These are phyloP conservation scores for Gastrophysa polygoni DNA, from an alignment of 2,888 invertebrate genomes.

Conservation along the genomic window DNA sequence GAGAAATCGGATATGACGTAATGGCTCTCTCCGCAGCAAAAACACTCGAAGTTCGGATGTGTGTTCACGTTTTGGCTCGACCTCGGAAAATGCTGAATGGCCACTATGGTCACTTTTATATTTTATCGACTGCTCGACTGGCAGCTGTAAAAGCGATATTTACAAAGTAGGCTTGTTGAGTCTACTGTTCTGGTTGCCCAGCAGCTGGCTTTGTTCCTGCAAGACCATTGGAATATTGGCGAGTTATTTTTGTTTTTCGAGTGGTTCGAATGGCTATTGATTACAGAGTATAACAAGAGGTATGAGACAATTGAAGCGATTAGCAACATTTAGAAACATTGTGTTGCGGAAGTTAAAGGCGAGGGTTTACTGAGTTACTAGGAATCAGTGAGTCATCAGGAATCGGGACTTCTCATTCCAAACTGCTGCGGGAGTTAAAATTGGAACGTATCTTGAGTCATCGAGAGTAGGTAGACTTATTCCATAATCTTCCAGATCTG, in stretches of 20 bases:
- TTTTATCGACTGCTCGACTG: not conserved
- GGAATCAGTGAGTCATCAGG: too few species aligned
- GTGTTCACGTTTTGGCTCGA: not conserved
- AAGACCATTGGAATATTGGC: not conserved
- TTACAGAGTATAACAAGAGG: not conserved
- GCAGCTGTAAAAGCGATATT: slow-evolving; percentile 21
- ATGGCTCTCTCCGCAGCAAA: too few species aligned
- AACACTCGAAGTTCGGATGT: too few species aligned
- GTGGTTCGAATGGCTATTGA: not conserved
- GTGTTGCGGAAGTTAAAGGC: too few species aligned
- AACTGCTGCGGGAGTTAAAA: too few species aligned
- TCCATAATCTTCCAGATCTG: too few species aligned
- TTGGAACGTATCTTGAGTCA: too few species aligned
- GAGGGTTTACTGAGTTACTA: too few species aligned
- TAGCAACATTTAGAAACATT: not conserved
- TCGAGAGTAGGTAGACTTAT: too few species aligned
- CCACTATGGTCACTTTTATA: slow-evolving; percentile 20
- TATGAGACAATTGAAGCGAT: not conserved
- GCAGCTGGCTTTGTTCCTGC: slow-evolving; percentile 13
- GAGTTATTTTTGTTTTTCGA: slow-evolving; percentile 10
- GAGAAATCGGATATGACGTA: too few species aligned
- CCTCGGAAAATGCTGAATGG: slow-evolving; percentile 19
- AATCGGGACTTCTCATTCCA: too few species aligned
- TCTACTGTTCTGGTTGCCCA: slow-evolving; percentile 10
- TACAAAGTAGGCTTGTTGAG: slow-evolving; percentile 24